Evolutionary conservation across 2,113 vertebrate genomes (phyloP).

Genomic region (Lepidothrix coronata): DNA sequence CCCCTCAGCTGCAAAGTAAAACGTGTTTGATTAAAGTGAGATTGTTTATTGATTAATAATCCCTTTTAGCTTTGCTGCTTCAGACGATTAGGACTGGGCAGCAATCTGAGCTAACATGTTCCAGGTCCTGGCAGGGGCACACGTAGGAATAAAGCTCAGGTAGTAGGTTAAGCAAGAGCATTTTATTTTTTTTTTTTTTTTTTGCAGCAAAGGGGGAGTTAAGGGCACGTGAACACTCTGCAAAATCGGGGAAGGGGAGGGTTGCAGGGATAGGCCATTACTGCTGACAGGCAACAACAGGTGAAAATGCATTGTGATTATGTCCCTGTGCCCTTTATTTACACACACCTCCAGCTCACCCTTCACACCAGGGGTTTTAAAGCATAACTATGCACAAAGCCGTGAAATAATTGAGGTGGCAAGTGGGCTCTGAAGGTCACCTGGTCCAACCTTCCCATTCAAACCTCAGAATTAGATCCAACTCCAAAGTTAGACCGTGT

Average conservation of each 20-base stretch:
- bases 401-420: neutral
- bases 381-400: neutral
- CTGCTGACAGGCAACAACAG: neutral
- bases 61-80: neutral
- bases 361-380: neutral
- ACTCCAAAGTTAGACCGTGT: accelerated
- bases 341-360: neutral
- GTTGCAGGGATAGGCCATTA: neutral
- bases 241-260: neutral
- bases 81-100: neutral
- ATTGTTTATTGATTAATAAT: constrained; percentile 56
- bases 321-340: neutral
- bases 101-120: neutral
- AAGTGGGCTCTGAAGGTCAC: neutral
- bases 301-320: neutral
- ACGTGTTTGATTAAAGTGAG: neutral
- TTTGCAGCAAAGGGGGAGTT: neutral
- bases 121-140: neutral
- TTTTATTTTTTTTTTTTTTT: neutral
- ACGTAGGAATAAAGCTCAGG: neutral
- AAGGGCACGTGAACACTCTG: neutral
- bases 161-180: neutral
- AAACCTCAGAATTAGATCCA: neutral
- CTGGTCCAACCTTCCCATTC: neutral
- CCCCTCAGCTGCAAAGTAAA: neutral